Evolutionary conservation across 92 coral and sea anemone genomes (phyloP), one percentile per base, ranked within the genome.

Genomic region (Actinostola sp.): DNA sequence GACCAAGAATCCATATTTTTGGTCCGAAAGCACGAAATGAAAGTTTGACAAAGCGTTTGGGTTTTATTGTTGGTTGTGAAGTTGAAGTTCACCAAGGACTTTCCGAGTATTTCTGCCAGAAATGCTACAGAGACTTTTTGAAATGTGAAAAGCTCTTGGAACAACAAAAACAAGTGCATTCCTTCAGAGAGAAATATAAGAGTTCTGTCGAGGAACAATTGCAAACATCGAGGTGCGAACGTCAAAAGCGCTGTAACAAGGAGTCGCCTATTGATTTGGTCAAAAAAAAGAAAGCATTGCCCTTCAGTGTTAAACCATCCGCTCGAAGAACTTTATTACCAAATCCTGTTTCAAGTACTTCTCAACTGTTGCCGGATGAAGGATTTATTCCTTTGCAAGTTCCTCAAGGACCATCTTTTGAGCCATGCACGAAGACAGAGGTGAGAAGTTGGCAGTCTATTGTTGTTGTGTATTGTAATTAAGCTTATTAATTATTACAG

Each of bases 1-100:
- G 73, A 74, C 61, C 81, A 55, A 34, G 78, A 65, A 46, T 75
- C 76, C 58, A 79, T 72, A 69, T 35, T 14, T 61, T 52, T 38
- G 71, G 71, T 4, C 66, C 35, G 41, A 72, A 56, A 57, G 15
- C 79, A 14, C 51, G 70, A 8, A 63, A 63, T 29, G 70, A 63
- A 38, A 63, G 21, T 42, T 32, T 63, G 0, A n/a, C 39, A 7
- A 39, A 63, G 24, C 70, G 70, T 0, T 32, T 63, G 32, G 29
- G 13, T 17, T 28, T 39, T 27, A 52, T 63, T 27, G 9, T 63
- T n/a, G 53, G 24, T n/a, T 50, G 9, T n/a, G 70, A 63, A 52
- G 52, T 63, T 20, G 29, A 63, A 1, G 53, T 42, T 15, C 70
- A 21, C 43, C 16, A 38, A 1, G 52, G 70, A 19, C 51, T 36